Evolutionary conservation across 2,797 vertebrate genomes (phyloP).

Genomic region (Craterocephalus amniculus): DNA sequence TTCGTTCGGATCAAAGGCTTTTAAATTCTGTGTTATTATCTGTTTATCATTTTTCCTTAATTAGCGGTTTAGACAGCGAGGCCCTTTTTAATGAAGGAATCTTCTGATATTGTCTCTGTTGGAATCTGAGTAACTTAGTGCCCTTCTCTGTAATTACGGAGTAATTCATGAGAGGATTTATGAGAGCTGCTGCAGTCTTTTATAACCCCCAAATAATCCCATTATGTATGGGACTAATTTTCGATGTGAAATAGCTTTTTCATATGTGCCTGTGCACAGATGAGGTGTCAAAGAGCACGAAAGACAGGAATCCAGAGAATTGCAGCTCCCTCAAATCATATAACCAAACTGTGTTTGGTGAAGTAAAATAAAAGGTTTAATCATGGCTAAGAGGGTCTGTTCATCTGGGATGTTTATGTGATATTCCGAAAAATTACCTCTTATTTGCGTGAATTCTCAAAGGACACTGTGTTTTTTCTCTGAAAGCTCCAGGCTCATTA

Average conservation of each 20-base stretch:
- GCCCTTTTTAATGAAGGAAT: conserved; percentile 52
- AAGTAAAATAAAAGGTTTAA: conserved; percentile 10
- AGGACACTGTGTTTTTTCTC: conserved; percentile 16
- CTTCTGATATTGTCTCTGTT: conserved; percentile 51
- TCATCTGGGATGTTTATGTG: not conserved
- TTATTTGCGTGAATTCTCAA: conserved; percentile 25
- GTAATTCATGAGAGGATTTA: conserved; percentile 68
- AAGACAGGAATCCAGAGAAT: conserved; percentile 2
- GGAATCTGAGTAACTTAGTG: conserved; percentile 37
- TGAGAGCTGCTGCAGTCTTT: conserved; percentile 47
- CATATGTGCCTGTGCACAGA: conserved; percentile 19
- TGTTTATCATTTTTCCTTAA: conserved; percentile 47
- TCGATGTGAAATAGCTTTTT: conserved; percentile 41
- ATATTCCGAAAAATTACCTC: conserved; percentile 19
- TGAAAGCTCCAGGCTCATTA: conserved; percentile 49
- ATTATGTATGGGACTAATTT: conserved; percentile 62
- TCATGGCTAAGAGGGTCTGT: not conserved
- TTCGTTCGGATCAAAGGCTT: too few species aligned
- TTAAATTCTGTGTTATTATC: conserved; percentile 23
- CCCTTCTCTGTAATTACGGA: conserved; percentile 63
- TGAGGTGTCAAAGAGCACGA: conserved; percentile 19
- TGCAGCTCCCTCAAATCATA: not conserved
- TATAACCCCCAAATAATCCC: conserved; percentile 52
- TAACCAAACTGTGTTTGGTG: not conserved
- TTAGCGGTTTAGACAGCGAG: conserved; percentile 47